A percentile compares a stretch with the other conserved stretches of the same genome.
These are phyloP conservation scores for Myiothlypis chrysogaster DNA, from an alignment of 2,797 vertebrate genomes.

Conservation along the genomic window DNA sequence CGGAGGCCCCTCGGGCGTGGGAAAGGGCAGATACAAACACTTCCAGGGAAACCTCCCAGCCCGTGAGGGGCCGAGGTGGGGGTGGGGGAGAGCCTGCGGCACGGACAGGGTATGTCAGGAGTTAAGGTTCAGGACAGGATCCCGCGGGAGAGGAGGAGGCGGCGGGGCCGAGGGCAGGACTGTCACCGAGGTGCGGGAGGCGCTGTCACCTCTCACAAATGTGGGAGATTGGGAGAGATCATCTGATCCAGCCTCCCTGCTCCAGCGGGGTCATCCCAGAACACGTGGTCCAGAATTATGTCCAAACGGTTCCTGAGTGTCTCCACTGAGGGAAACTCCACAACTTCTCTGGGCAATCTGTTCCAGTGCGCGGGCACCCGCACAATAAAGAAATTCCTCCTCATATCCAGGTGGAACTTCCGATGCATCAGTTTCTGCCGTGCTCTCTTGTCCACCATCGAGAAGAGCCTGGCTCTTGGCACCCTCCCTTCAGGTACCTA, in stretches of 20 bases:
- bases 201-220: neutral
- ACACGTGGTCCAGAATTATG: too few species aligned
- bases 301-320: neutral
- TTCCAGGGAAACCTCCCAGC: neutral
- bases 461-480: neutral
- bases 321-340: neutral
- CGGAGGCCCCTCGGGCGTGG: neutral
- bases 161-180: too few species aligned
- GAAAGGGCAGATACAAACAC: accelerated
- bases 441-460: neutral
- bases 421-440: neutral
- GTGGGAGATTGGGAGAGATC: neutral
- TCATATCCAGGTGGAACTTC: neutral
- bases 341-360: neutral
- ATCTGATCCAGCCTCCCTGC: neutral
- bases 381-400: neutral
- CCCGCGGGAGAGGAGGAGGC: accelerated
- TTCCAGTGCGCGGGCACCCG: neutral
- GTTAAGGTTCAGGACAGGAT: too few species aligned
- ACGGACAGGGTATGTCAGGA: neutral
- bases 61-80: neutral
- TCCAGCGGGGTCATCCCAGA: neutral
- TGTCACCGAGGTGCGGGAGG: neutral
- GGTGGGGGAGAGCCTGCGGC: neutral
- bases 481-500: neutral